A percentile compares a stretch with the other conserved stretches of the same genome.
These are phyloP conservation scores for Acrobasis suavella DNA, from an alignment of 2,888 invertebrate genomes.

Conservation along the genomic window DNA sequence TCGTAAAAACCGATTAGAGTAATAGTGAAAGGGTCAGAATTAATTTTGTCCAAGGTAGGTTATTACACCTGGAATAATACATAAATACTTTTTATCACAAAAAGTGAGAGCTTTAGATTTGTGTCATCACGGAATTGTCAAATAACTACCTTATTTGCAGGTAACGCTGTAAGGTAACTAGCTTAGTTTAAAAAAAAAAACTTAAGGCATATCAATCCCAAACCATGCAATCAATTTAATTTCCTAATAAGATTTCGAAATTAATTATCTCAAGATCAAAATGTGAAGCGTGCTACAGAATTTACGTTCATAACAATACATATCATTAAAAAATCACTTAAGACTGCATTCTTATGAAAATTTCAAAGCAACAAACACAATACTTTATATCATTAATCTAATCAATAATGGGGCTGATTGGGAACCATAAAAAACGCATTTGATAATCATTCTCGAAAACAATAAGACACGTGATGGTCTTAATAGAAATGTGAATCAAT, in stretches of 20 bases:
- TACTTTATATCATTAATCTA: constrained; percentile 59
- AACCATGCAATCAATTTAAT: not conserved
- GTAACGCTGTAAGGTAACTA: no score
- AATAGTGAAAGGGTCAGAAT: no score
- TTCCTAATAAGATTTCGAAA: constrained; percentile 7
- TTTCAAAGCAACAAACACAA: constrained; percentile 22
- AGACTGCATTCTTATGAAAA: constrained; percentile 38
- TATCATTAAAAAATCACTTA: constrained; percentile 38
- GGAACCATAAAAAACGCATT: constrained; percentile 14
- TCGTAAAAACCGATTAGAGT: no score
- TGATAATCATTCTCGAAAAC: constrained; percentile 10
- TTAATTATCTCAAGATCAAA: constrained; percentile 18
- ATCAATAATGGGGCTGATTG: constrained; percentile 49
- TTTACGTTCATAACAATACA: not conserved
- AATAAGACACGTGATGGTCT: constrained; percentile 10
- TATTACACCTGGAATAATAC: no score
- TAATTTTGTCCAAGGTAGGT: no score
- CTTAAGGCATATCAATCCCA: no score
- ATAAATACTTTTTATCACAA: no score
- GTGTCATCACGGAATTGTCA: no score
- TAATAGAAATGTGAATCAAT: not conserved
- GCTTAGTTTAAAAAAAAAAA: no score
- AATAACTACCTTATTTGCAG: no score
- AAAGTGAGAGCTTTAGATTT: no score
- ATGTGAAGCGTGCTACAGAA: constrained; percentile 8